A percentile compares a stretch with the other conserved stretches of the same genome.
Conservation (phyloP, 1,140 invertebrate species). For the Philotrypesis tridentata region DNA sequence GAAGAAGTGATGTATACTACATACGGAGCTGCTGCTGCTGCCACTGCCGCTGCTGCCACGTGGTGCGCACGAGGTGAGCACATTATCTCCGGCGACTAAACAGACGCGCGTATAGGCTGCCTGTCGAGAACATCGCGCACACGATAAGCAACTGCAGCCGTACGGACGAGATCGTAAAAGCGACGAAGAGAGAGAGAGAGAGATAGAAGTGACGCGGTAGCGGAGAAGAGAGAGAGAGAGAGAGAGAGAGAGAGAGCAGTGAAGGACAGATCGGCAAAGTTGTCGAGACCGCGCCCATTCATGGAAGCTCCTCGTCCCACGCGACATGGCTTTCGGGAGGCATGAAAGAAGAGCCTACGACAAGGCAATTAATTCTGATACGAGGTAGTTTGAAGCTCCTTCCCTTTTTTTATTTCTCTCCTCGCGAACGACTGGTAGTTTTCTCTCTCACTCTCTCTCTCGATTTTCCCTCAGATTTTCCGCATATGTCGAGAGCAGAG, state of each 20-base stretch:
- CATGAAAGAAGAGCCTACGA: neutral
- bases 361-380: neutral
- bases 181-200: neutral
- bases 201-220: neutral
- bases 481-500: no score
- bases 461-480: no score
- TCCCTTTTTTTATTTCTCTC: neutral
- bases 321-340: neutral
- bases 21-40: no score
- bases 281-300: neutral
- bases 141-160: neutral
- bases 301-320: neutral
- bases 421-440: neutral
- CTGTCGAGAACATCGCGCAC: neutral
- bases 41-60: neutral
- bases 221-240: neutral
- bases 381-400: neutral
- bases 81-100: neutral
- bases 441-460: no score
- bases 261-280: neutral
- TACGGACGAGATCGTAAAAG: neutral
- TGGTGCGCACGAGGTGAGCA: neutral
- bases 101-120: neutral
- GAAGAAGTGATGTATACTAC: no score
- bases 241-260: neutral